Conservation (phyloP, 2,888 invertebrate genomes). For the Scaptomyza tumidula region DNA sequence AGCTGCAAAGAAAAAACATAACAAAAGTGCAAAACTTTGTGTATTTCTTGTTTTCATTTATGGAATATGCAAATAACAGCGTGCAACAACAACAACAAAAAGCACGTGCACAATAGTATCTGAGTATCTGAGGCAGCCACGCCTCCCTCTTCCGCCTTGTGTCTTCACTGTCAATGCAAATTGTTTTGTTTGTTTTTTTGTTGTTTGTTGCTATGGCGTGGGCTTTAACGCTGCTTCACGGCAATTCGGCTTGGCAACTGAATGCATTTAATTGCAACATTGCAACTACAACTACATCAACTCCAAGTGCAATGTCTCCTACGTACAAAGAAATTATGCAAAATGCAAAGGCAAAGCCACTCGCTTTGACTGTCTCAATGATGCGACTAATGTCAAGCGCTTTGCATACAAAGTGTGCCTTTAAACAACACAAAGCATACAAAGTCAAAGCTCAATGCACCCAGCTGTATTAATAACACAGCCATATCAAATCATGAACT, state of each 20-base stretch:
- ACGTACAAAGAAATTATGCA: constrained; percentile 64
- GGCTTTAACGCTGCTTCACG: constrained; percentile 40
- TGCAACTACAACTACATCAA: constrained; percentile 31
- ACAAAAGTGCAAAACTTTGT: constrained; percentile 69
- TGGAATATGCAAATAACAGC: constrained; percentile 41
- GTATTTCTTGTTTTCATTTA: constrained; percentile 53
- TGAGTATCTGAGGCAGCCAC: constrained; percentile 18
- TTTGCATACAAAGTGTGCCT: constrained; percentile 70
- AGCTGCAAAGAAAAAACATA: constrained; percentile 20
- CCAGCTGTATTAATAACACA: constrained; percentile 7
- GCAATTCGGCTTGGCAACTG: constrained; percentile 63
- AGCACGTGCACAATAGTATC: constrained; percentile 25
- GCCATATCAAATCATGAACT: constrained; percentile 10
- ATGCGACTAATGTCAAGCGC: constrained; percentile 62
- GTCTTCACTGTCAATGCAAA: constrained; percentile 41
- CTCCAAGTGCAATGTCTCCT: constrained; percentile 64
- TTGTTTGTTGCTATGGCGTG: constrained; percentile 27
- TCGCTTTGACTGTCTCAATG: constrained; percentile 29
- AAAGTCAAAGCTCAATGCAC: constrained; percentile 68
- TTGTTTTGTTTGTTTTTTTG: not conserved
- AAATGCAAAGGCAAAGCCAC: constrained; percentile 24
- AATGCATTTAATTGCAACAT: constrained; percentile 73
- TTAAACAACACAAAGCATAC: constrained; percentile 12
- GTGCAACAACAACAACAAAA: constrained; percentile 31
- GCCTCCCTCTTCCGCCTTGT: not conserved